A percentile compares a stretch with the other conserved stretches of the same genome.
phyloP scores from a whole-genome alignment of 2,888 invertebrate species.

The Coleophora deauratella region DNA sequence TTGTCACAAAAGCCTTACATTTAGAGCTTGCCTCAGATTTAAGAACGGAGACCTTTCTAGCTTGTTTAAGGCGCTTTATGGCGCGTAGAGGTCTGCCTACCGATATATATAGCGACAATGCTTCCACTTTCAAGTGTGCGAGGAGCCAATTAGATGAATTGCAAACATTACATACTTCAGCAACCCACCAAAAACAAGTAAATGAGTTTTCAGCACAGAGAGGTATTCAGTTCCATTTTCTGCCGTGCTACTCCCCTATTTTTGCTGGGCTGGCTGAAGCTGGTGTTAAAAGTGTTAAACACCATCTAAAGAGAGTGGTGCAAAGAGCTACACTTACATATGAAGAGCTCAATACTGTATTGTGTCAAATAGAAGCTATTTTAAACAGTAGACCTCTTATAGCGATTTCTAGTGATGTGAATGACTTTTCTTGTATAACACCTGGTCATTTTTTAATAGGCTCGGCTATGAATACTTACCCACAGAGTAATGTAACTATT shows the following conservation, averaged over 20 bases:
- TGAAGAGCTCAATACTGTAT: slow-evolving; percentile 9
- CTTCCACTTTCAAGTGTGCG: too few relatives aligned
- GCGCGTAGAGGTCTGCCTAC: too few relatives aligned
- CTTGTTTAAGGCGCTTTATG: too few relatives aligned
- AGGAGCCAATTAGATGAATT: too few relatives aligned
- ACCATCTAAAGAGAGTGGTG: slow-evolving; percentile 5
- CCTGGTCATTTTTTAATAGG: slow-evolving; percentile 32
- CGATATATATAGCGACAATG: too few relatives aligned
- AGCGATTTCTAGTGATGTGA: slow-evolving; percentile 15
- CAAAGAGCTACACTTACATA: slow-evolving; percentile 3
- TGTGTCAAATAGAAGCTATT: slow-evolving; percentile 9
- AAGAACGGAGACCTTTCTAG: too few relatives aligned
- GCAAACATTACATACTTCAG: too few relatives aligned
- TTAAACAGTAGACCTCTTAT: slow-evolving; percentile 10
- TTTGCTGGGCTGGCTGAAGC: slow-evolving; percentile 5
- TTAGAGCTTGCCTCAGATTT: too few relatives aligned
- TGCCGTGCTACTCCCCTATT: neutral
- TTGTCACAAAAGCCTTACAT: too few relatives aligned
- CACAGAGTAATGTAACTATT: slow-evolving; percentile 9
- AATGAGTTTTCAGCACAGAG: too few relatives aligned
- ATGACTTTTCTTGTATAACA: slow-evolving; percentile 19
- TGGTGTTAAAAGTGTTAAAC: slow-evolving; percentile 3
- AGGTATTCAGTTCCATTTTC: too few relatives aligned
- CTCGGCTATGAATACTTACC: slow-evolving; percentile 9
- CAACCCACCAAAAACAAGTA: too few relatives aligned